phyloP scores from a whole-genome alignment of 1,140 invertebrate species.

The Aporrectodea caliginosa region DNA sequence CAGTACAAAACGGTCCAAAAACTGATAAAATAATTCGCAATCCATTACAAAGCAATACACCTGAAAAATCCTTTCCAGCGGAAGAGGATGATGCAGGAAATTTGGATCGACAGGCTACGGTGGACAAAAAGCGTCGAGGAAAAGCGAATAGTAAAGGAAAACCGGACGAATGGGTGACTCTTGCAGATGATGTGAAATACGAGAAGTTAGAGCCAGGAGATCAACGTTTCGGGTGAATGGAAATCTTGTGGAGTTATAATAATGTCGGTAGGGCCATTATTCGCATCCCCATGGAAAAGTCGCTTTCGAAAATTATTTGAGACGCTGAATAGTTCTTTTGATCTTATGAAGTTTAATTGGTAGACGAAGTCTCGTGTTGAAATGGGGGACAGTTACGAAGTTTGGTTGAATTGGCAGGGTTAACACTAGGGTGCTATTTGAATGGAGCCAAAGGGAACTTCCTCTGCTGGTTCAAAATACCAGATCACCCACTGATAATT shows the following conservation, averaged over 20 bases:
- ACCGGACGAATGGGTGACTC: not conserved
- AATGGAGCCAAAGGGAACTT: no score
- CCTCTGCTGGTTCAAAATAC: no score
- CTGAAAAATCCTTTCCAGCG: not conserved
- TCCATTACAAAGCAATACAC: not conserved
- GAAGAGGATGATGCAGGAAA: not conserved
- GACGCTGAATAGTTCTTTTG: not conserved
- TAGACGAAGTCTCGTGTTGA: not conserved
- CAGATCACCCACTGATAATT: no score
- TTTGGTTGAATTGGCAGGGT: no score
- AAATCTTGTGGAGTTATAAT: no score
- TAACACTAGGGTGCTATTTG: no score
- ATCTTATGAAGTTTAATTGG: no score
- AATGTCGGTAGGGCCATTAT: no score
- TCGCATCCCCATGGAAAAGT: not conserved
- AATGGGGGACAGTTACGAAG: not conserved
- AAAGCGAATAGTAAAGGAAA: not conserved
- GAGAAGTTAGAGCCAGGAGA: not conserved
- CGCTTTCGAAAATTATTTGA: not conserved
- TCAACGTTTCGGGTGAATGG: not conserved
- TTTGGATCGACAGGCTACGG: not conserved
- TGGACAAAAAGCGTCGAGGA: not conserved
- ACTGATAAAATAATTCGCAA: not conserved
- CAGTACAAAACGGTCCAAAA: no score
- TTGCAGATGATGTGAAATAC: not conserved